Conservation (phyloP, 2,797 vertebrate species). For the Hephaestus fuliginosus region DNA sequence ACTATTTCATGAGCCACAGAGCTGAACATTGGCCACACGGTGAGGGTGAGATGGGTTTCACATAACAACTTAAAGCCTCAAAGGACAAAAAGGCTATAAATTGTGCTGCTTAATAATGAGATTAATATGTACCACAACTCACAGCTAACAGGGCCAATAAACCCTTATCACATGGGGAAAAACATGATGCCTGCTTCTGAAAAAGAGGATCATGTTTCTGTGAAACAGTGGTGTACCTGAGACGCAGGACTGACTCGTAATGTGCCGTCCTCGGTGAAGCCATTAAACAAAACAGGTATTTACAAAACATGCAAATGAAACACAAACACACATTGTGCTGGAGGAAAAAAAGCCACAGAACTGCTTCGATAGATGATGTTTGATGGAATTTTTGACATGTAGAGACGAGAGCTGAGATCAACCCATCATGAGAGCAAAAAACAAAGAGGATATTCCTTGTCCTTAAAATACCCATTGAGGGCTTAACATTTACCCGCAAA, state of each 20-base stretch:
- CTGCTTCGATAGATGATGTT: neutral
- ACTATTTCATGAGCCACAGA: constrained; percentile 22
- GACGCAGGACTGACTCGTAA: constrained; percentile 35
- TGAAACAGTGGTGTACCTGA: constrained; percentile 49
- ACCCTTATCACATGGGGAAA: neutral
- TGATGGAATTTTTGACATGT: neutral
- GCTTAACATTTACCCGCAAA: constrained; percentile 13
- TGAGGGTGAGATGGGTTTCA: constrained; percentile 13
- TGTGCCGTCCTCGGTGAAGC: constrained; percentile 60
- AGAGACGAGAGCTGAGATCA: neutral
- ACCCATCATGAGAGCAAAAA: neutral
- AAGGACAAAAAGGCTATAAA: constrained; percentile 28
- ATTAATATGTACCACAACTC: constrained; percentile 1
- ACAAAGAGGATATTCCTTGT: constrained; percentile 14
- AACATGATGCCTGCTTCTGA: constrained; percentile 33
- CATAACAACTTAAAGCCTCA: neutral
- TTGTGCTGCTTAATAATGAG: constrained; percentile 7
- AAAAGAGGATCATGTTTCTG: constrained; percentile 36
- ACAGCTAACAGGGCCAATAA: constrained; percentile 1
- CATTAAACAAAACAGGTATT: constrained; percentile 64
- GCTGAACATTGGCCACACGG: neutral
- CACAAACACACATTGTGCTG: neutral
- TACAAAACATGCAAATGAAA: constrained; percentile 54
- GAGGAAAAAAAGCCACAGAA: neutral
- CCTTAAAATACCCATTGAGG: constrained; percentile 12